Conservation (phyloP, 2,888 invertebrate species). For the Salticus scenicus region DNA sequence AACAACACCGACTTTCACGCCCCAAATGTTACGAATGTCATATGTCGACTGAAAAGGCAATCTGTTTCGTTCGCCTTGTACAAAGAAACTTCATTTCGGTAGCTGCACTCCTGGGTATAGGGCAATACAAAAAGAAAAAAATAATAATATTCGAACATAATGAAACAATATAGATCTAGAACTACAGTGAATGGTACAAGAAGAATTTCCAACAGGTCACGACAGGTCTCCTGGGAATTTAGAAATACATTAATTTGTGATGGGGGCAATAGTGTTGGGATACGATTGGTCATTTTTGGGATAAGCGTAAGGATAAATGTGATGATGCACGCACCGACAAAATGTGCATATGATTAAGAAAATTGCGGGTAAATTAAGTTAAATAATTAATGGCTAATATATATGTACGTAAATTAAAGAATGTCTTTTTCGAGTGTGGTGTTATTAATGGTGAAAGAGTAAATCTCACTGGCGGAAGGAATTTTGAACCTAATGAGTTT, state of each 20-base stretch:
- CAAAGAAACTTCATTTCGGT: not conserved
- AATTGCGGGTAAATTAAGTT: not conserved
- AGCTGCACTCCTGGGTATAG: not conserved
- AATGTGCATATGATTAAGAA: conserved; percentile 4
- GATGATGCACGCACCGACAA: not conserved
- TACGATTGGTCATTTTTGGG: not conserved
- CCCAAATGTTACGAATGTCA: conserved; percentile 51
- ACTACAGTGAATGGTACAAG: not conserved
- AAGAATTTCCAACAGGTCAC: not conserved
- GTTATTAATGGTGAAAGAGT: too few species aligned
- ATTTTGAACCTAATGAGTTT: too few species aligned
- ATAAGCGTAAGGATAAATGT: not conserved
- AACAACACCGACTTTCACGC: conserved; percentile 60
- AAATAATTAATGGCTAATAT: not conserved
- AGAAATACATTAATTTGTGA: conserved; percentile 7
- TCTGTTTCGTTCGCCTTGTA: conserved; percentile 25
- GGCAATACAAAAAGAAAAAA: too few species aligned
- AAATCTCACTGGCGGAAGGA: too few species aligned
- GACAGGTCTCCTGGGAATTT: not conserved
- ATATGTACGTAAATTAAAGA: not conserved
- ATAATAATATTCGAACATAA: not conserved
- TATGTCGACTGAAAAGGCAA: conserved; percentile 53
- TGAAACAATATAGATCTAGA: conserved; percentile 6
- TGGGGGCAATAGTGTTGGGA: not conserved
- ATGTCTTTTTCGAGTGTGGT: not conserved